Base-by-base conservation (phyloP, 1,140 invertebrate species). In the Drosophila melanica region DNA sequence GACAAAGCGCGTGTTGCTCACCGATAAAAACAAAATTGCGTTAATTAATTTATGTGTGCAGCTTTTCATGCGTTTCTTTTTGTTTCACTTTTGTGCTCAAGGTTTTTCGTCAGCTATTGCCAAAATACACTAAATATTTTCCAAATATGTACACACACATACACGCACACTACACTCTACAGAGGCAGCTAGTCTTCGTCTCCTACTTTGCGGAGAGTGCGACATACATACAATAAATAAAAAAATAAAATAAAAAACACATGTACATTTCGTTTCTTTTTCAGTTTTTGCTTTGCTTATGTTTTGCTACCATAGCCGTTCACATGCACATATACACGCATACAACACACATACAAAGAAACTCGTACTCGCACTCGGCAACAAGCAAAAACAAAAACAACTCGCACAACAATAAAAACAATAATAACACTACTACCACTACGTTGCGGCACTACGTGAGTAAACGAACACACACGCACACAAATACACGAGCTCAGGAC, bases 341-440 rank as follows among this genome's bases (percentile, higher is more conserved):
- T 14, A 20, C 54, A 51, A 33, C 44, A 53, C 4, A 3, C 16
- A 33, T 54, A 47, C 59, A 75, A 30, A 54, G 57, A 39, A 65
- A 59, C 75, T 41, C 62, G 76, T 62, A 74, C 66, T 41, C 62
- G 81, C 71, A 74, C 66, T 84, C 76, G 76, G 76, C 76, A 82
- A 82, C 80, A 82, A 82, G 78, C 82, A 84, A 78, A 71, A 81
- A 76, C 74, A 76, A 76, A 73, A 75, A 71, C 63, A 73, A 41
- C 65, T 60, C 35, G 37, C 57, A 71, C 75, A 81, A 82, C 75
- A 82, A 82, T 62, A 82, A 82, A 71, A 82, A 82, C 73, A 82
- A 81, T 81, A 81, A 82, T 84, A 82, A 84, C 80, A 81, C 79
- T 84, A 82, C 79, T 82, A 82, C 79, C 78, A 81, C 75, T 84